These are phyloP conservation scores for Andrena fulva DNA, from an alignment of 2,888 invertebrate species.

Conservation along the genomic window DNA sequence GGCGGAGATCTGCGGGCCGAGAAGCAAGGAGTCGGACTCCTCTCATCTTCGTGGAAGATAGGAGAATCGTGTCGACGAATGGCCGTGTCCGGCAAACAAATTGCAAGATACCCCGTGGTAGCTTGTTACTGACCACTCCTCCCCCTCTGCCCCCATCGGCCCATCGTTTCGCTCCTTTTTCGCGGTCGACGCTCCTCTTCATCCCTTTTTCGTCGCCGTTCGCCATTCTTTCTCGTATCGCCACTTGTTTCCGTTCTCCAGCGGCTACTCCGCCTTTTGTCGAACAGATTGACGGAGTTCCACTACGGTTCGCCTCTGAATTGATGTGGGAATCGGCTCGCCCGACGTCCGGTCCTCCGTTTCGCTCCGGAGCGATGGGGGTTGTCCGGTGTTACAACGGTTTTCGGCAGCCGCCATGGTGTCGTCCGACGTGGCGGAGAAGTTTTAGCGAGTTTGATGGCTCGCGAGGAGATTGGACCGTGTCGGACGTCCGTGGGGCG, in stretches of 20 bases:
- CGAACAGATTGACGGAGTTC: constrained; percentile 70
- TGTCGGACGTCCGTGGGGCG: background rate
- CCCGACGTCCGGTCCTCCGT: constrained; percentile 29
- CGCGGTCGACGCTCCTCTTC: constrained; percentile 41
- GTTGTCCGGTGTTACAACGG: constrained; percentile 47
- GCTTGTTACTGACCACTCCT: constrained; percentile 75
- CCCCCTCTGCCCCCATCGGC: constrained; percentile 14
- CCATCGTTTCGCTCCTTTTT: constrained; percentile 29
- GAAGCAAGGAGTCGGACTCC: constrained; percentile 70
- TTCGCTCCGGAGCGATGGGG: constrained; percentile 43
- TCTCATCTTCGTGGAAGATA: constrained; percentile 81
- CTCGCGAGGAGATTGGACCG: background rate
- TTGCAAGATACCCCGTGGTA: constrained; percentile 82
- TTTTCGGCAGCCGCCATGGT: constrained; percentile 31
- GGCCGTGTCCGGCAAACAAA: constrained; percentile 84
- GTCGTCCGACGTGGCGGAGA: constrained; percentile 21
- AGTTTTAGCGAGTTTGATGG: constrained; percentile 29
- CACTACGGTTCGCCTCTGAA: constrained; percentile 52
- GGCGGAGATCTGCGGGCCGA: constrained; percentile 54
- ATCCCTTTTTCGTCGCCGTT: constrained; percentile 49
- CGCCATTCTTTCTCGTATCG: constrained; percentile 59
- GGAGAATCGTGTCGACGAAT: constrained; percentile 83
- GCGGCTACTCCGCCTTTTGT: constrained; percentile 38
- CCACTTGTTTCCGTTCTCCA: constrained; percentile 43
- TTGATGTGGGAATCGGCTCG: constrained; percentile 74